Evolutionary conservation across 2,888 invertebrate species (phyloP), one percentile per base, ranked within the genome.

Genomic region (Eudemis profundana): DNA sequence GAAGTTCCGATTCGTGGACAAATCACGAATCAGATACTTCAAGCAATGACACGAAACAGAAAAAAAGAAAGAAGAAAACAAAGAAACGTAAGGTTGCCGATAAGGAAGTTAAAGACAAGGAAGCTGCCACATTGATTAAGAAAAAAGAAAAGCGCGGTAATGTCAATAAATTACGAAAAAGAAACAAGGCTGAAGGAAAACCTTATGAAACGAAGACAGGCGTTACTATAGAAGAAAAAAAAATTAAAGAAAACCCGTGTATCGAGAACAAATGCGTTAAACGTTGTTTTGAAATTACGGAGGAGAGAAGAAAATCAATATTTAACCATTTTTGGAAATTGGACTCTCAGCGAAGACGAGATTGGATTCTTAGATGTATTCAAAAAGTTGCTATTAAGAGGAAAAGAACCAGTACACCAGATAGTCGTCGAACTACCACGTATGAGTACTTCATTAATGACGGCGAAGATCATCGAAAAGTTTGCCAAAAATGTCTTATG

Each of bases 1-100:
- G 60, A 21, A 49, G 60, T 60, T 60, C 60, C 14, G 60, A 60
- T 38, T 8, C 19, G 17, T 60, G 49, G 60, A 23, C 47, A n/a
- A 47, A 17, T 47, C 17, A 49, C 14, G 60, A 60, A 17, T 49
- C 44, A 14, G 51, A 33, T 1, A 51, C 14, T 17, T 27, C 27
- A 8, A 12, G 14, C 15, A 33, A 12, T 33, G 33, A 15, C n/a
- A n/a, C 2, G 27, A 33, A 33, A 50, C 4, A n/a, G 27, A 51
- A 17, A 33, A 4, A 8, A 51, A 33, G 0, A 51, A 27, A 33
- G n/a, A 29, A 17, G 51, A 51, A 29, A 33, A 29, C 33, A 33
- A 51, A 33, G 33, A 7, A 14, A 33, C 33, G 8, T 4, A 50
- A 14, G 12, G 7, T n/a, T 7, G n/a, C 14, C 5, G 27, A 51